phyloP scores from a whole-genome alignment of 2,888 invertebrate species.

The Anthrax anthrax region DNA sequence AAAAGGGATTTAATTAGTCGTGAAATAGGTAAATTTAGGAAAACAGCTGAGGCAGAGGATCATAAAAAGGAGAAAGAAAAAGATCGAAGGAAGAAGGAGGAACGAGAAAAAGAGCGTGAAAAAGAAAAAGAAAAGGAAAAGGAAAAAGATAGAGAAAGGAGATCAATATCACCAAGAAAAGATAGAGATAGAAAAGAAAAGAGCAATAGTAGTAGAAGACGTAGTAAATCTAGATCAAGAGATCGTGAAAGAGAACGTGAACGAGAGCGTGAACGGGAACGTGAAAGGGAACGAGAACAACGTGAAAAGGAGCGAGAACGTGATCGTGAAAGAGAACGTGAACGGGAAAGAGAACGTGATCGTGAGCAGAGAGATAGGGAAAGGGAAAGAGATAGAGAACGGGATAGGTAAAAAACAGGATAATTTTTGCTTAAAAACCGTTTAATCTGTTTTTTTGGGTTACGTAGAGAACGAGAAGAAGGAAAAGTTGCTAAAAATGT shows the following conservation, averaged over 20 bases:
- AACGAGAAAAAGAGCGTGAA: slow-evolving; percentile 31
- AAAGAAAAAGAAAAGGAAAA: slow-evolving; percentile 28
- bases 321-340: slow-evolving; percentile 37
- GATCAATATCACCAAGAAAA: slow-evolving; percentile 15
- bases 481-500: slow-evolving; percentile 39
- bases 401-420: slow-evolving; percentile 7
- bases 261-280: slow-evolving; percentile 39
- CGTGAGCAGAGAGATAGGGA: slow-evolving; percentile 37
- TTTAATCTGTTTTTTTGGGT: neutral
- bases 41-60: slow-evolving; percentile 50
- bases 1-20: slow-evolving; percentile 90
- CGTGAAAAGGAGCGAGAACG: slow-evolving; percentile 37
- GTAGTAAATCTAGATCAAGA: slow-evolving; percentile 34
- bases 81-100: slow-evolving; percentile 33
- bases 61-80: slow-evolving; percentile 38
- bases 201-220: slow-evolving; percentile 13
- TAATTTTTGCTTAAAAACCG: neutral
- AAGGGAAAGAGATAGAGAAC: slow-evolving; percentile 20
- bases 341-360: slow-evolving; percentile 34
- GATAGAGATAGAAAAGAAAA: slow-evolving; percentile 32
- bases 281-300: slow-evolving; percentile 40
- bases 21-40: slow-evolving; percentile 95
- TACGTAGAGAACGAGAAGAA: slow-evolving; percentile 34
- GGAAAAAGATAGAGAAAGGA: slow-evolving; percentile 36
- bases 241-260: slow-evolving; percentile 49